Evolutionary conservation across 2,797 vertebrate genomes (phyloP).

Genomic region (Pygocentrus nattereri): DNA sequence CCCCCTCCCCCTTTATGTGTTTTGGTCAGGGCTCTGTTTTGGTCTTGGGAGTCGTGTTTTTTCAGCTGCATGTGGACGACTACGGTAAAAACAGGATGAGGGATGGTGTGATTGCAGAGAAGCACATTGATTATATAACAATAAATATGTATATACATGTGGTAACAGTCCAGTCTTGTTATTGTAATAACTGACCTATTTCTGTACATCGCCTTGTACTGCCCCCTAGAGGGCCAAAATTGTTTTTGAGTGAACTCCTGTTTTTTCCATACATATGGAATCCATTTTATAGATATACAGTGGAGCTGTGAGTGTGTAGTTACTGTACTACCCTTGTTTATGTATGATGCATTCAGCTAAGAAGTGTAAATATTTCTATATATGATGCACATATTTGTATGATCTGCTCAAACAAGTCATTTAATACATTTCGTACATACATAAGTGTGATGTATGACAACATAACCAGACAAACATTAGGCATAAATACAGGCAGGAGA

Average conservation of each 20-base stretch:
- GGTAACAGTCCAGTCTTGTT: neutral
- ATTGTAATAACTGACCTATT: neutral
- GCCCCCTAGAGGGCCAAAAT: neutral
- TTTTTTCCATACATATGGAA: neutral
- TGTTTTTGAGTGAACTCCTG: neutral
- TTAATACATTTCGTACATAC: too few species aligned
- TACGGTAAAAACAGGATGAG: neutral
- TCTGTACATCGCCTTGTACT: neutral
- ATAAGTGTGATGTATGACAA: too few species aligned
- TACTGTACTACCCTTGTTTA: too few species aligned
- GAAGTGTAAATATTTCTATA: too few species aligned
- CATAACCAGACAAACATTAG: too few species aligned
- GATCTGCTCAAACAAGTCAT: too few species aligned
- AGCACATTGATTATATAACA: too few species aligned
- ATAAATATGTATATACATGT: neutral
- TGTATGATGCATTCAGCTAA: too few species aligned
- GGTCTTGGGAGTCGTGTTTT: neutral
- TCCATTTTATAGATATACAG: neutral
- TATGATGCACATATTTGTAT: too few species aligned
- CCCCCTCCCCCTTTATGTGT: too few species aligned
- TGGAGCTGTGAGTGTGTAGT: too few species aligned
- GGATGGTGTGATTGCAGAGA: neutral
- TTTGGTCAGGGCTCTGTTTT: neutral
- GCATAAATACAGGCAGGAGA: too few species aligned
- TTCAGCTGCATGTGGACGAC: neutral